A percentile compares a stretch with the other conserved stretches of the same genome.
These are phyloP conservation scores for Cryptocephalus moraei DNA, from an alignment of 2,888 invertebrate species.

Conservation along the genomic window DNA sequence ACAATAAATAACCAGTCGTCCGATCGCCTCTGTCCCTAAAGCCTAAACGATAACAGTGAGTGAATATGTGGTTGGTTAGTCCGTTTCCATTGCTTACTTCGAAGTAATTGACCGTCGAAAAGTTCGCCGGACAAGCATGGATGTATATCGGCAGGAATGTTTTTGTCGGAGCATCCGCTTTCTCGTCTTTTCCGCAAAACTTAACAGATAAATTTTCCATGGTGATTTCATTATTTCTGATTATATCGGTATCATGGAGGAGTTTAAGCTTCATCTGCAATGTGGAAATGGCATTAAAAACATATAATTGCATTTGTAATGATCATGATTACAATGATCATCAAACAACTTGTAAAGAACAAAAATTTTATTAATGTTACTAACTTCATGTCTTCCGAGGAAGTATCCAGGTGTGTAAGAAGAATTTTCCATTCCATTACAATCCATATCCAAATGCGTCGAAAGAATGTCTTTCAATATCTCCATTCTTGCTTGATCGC, in stretches of 20 bases:
- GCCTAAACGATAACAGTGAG: constrained; percentile 42
- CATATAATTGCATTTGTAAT: too few relatives aligned
- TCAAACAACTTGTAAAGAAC: background rate
- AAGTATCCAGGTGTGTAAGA: constrained; percentile 60
- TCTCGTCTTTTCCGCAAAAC: constrained; percentile 60
- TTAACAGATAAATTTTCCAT: constrained; percentile 53
- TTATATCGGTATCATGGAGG: constrained; percentile 43
- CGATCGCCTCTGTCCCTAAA: constrained; percentile 59
- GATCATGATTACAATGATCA: too few relatives aligned
- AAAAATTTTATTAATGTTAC: constrained; percentile 13
- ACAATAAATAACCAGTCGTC: constrained; percentile 73
- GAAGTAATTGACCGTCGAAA: constrained; percentile 73
- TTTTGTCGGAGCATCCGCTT: constrained; percentile 45
- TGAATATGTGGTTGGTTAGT: background rate
- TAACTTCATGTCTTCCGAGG: constrained; percentile 72
- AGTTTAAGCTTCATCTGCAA: constrained; percentile 61
- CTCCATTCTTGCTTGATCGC: constrained; percentile 62
- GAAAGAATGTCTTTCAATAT: constrained; percentile 67
- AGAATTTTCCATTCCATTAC: constrained; percentile 32
- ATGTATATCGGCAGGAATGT: constrained; percentile 61
- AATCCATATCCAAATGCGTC: constrained; percentile 58
- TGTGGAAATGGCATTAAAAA: too few relatives aligned
- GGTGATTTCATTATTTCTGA: constrained; percentile 42
- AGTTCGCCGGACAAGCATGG: constrained; percentile 74
- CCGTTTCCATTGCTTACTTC: constrained; percentile 14